A percentile compares a stretch with the other conserved stretches of the same genome.
phyloP scores from a whole-genome alignment of 2,113 vertebrate species.

The Corvus moneduloides region DNA sequence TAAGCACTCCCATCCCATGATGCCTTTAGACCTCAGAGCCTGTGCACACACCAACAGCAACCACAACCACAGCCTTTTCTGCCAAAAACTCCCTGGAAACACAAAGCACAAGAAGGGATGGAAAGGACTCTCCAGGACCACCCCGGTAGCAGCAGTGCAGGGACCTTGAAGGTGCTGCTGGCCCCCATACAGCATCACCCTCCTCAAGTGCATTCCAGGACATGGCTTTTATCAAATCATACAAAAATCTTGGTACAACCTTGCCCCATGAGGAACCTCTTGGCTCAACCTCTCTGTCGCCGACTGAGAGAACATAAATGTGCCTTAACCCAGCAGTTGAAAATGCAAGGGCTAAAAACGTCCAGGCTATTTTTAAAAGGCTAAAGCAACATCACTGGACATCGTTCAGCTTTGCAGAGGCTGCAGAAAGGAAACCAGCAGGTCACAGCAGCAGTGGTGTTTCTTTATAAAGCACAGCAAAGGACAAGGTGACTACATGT shows the following conservation, averaged over 20 bases:
- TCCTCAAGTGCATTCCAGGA: not conserved
- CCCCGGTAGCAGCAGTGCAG: rapidly evolving
- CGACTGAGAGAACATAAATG: not conserved
- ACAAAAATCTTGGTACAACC: not conserved
- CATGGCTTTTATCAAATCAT: not conserved
- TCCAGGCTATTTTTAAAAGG: not conserved
- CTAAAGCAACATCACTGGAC: not conserved
- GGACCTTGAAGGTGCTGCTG: not conserved
- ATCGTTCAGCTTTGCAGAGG: not conserved
- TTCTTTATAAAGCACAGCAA: not conserved
- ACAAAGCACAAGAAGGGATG: not conserved
- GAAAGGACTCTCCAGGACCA: not conserved
- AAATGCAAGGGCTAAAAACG: not conserved
- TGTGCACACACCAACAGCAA: not conserved
- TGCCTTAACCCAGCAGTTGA: not conserved
- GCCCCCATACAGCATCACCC: not conserved
- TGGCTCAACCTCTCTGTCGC: not conserved
- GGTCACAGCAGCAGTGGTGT: rapidly evolving
- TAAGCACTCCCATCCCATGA: not conserved
- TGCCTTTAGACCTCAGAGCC: not conserved
- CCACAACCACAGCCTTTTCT: not conserved
- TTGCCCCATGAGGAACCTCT: not conserved
- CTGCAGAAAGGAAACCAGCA: not conserved
- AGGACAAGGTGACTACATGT: not conserved
- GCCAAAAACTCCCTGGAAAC: not conserved